Evolutionary conservation across 2,888 invertebrate species (phyloP), one percentile per base, ranked within the genome.

Genomic region (Leptinotarsa peninsularis): DNA sequence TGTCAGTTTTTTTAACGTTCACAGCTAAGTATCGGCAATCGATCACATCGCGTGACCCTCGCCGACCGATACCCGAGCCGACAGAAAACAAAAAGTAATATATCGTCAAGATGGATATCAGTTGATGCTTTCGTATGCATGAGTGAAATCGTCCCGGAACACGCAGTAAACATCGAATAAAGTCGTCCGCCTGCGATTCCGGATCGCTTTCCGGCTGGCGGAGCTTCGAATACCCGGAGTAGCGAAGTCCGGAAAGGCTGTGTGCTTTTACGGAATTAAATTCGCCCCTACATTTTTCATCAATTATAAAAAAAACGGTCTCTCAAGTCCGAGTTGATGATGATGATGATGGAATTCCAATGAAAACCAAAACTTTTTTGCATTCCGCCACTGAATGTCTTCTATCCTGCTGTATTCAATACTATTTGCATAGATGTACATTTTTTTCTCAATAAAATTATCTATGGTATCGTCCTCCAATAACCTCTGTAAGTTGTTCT

Each of bases 101-200:
- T 71, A 72, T 72, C 23, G 60, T 72, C 49, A 58, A 72, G 74
- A 72, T 74, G 72, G 69, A 75, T 75, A 63, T 77, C 72, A 71
- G 72, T 63, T n/a, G 73, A 60, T 71, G 72, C 75, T 74, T 78
- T 78, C 76, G 76, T 78, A 78, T 78, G 78, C 78, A 75, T 71
- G 75, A 74, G 67, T 69, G 78, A 58, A 76, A 49, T 67, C 73
- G 70, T 72, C 56, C 78, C 76, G 78, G 78, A 78, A 78, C 76
- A 78, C 71, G 78, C 78, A 74, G 76, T 78, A 76, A 78, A 78
- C 78, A 78, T 76, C 73, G 71, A 77, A 75, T 77, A 73, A 75
- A 77, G 73, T 75, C 67, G 66, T 75, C 75, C 63, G 71, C 71
- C 73, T 75, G 66, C 78, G 67, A 72, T 76, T 73, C 78, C 74